Evolutionary conservation across 2,797 vertebrate species (phyloP), one percentile per base, ranked within the genome.

Genomic region (Apodemus agrarius): DNA sequence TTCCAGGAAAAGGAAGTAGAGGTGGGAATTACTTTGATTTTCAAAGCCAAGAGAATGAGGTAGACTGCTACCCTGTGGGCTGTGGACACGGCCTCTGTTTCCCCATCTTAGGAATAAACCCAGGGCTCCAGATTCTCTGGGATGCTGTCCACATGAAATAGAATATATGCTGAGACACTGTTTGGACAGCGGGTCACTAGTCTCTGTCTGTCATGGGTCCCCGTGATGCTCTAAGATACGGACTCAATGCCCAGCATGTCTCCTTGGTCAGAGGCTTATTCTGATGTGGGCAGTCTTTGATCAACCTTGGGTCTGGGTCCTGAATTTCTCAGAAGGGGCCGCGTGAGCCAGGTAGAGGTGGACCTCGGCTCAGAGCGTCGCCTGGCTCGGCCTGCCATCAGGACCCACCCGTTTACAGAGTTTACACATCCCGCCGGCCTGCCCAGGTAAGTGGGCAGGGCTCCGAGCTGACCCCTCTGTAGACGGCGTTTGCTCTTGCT

Each of bases 131-230:
- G 80, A 21, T 43, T 49, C 54, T 34, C 1, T 2, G 54, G 29
- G 34, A 14, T n/a, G 22, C 67, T 19, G 3, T 22, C 34, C 46
- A 83, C 69, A 67, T 29, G 3, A 46, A 49, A 75, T 54, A 29
- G 14, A 37, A 34, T 1, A 24, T 31, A 0, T 2, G 5, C 1
- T 0, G 0, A 63, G 67, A 34, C 1, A 1, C 24, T 4, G 0
- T 46, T 31, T 0, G 1, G 1, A 54, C 2, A 1, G 13, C 19
- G 8, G 29, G 0, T 83, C 57, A 63, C 34, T 13, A 13, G 19
- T 13, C 7, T 0, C 0, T 29, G 4, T 22, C 43, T 34, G 26
- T 31, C 22, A 1, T 19, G n/a, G 59, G 34, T 26, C 19, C 12
- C 34, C 0, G 8, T 8, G 31, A 16, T 31, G 22, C 37, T 61